phyloP scores from a whole-genome alignment of 2,888 invertebrate species.

The Lasioglossum malachurum region DNA sequence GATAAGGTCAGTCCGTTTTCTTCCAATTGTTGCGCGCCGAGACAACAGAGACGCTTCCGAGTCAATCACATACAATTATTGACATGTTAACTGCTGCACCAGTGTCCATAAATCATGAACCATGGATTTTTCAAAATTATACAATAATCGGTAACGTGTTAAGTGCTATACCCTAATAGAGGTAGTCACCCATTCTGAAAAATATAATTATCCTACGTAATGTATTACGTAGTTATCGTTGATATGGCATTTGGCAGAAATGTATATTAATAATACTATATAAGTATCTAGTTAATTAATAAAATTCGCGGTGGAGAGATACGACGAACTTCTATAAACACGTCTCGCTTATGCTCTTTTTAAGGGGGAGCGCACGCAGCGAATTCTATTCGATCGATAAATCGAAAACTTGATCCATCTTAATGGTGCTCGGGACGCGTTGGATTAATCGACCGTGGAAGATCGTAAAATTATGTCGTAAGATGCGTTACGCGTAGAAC shows the following conservation, averaged over 20 bases:
- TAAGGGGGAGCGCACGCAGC: no score
- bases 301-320: background rate
- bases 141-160: no score
- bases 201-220: no score
- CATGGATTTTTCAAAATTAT: no score
- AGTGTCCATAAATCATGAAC: background rate
- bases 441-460: slow-evolving; percentile 17
- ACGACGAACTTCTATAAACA: background rate
- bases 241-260: no score
- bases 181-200: no score
- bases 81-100: background rate
- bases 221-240: no score
- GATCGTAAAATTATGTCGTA: slow-evolving; percentile 40
- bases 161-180: no score
- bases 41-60: background rate
- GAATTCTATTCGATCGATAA: background rate
- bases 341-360: background rate
- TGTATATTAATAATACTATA: background rate
- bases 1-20: background rate
- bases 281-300: background rate
- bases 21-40: background rate
- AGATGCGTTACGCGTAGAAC: slow-evolving; percentile 39
- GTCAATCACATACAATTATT: background rate
- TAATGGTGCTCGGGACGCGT: background rate
- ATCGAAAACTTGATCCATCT: slow-evolving; percentile 16